Evolutionary conservation across 2,113 vertebrate species (phyloP).

Genomic region (Colossoma macropomum): DNA sequence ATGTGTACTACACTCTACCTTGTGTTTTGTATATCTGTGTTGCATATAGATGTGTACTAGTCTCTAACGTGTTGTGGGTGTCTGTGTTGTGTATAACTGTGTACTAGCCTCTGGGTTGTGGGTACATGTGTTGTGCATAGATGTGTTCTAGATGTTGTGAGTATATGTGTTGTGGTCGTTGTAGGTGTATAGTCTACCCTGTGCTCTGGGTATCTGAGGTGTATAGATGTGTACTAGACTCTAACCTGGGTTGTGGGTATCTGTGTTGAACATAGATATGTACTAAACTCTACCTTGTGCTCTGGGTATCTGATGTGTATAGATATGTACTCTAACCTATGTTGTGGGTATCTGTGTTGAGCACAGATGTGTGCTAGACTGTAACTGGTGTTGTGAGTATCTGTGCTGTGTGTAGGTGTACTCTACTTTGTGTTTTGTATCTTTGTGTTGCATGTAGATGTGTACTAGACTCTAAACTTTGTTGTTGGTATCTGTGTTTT

Average conservation of each 20-base stretch:
- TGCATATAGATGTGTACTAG: not conserved
- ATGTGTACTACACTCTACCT: not conserved
- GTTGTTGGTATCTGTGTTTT: conserved; percentile 85
- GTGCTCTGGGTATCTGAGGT: too few relatives aligned
- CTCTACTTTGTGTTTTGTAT: conserved; percentile 52
- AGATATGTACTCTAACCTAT: conserved; percentile 75
- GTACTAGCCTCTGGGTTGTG: conserved; percentile 60
- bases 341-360: conserved; percentile 82
- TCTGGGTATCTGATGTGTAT: conserved; percentile 76
- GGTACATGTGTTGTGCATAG: conserved; percentile 88
- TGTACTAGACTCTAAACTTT: conserved; percentile 76
- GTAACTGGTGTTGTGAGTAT: not conserved
- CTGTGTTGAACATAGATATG: conserved; percentile 82
- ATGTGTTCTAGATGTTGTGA: not conserved
- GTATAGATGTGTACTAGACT: not conserved
- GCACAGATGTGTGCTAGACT: conserved; percentile 63
- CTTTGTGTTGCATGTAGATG: not conserved
- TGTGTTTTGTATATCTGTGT: not conserved
- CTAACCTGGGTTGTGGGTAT: conserved; percentile 76
- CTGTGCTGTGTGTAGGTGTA: conserved; percentile 23
- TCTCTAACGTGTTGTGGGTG: not conserved
- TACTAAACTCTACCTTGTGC: conserved; percentile 77
- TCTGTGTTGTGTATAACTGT: not conserved
- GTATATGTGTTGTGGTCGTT: not conserved
- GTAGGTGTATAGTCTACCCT: not conserved